phyloP scores from a whole-genome alignment of 53 echinoderm and acorn worm genomes.

The Hippasteria phrygiana region DNA sequence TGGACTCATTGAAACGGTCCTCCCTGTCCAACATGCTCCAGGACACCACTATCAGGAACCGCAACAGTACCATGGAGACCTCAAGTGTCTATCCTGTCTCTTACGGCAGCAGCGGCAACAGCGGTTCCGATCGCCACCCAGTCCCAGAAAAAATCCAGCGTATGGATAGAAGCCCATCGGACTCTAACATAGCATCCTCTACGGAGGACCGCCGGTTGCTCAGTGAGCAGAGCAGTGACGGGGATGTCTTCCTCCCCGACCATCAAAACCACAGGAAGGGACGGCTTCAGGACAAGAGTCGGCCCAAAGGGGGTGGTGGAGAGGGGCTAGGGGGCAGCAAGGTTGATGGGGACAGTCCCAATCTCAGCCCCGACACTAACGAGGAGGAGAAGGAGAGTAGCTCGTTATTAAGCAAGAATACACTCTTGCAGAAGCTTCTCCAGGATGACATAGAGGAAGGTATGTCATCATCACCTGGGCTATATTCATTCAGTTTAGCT shows the following conservation, averaged over 20 bases:
- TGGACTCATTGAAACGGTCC: constrained; percentile 66
- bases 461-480: no score
- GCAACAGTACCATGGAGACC: constrained; percentile 37
- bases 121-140: constrained; percentile 16
- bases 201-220: constrained; percentile 49
- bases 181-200: constrained; percentile 72
- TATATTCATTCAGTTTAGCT: not conserved
- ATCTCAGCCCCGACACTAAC: constrained; percentile 92
- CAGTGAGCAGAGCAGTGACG: constrained; percentile 62
- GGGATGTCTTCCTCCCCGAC: constrained; percentile 83
- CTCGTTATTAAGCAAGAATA: constrained; percentile 57
- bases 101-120: constrained; percentile 19
- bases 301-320: not conserved
- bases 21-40: constrained; percentile 64
- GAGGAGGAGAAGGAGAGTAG: constrained; percentile 78
- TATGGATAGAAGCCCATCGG: constrained; percentile 68
- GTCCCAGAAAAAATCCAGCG: constrained; percentile 62
- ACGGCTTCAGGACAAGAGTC: constrained; percentile 51
- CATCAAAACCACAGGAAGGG: constrained; percentile 64
- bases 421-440: constrained; percentile 86
- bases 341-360: constrained; percentile 68
- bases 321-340: constrained; percentile 4
- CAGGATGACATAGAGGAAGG: constrained; percentile 80
- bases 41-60: constrained; percentile 34
- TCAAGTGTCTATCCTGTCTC: constrained; percentile 63